A percentile compares a stretch with the other conserved stretches of the same genome.
phyloP scores from a whole-genome alignment of 2,888 invertebrate species.

The Plebejus anna region DNA sequence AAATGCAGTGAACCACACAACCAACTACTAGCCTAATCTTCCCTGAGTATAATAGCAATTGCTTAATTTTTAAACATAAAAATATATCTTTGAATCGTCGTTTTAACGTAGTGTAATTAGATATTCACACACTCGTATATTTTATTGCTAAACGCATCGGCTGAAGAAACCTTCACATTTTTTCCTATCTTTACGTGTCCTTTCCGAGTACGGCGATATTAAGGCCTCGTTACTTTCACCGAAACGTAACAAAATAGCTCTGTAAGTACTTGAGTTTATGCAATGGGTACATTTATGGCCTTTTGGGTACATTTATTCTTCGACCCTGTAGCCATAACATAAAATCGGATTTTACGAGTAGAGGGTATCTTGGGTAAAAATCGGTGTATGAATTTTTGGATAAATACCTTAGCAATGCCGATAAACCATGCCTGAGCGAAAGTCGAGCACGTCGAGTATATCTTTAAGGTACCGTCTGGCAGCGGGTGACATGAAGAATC shows the following conservation, averaged over 20 bases:
- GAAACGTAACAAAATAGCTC: not conserved
- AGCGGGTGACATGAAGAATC: too few relatives aligned
- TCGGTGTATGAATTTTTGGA: not conserved
- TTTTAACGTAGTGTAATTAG: not conserved
- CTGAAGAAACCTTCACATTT: not conserved
- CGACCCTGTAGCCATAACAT: conserved; percentile 8
- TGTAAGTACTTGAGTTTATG: conserved; percentile 4
- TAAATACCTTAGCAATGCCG: not conserved
- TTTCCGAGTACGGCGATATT: not conserved
- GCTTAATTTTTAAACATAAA: too few relatives aligned
- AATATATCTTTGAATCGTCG: too few relatives aligned
- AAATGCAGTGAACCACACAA: too few relatives aligned
- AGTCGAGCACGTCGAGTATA: too few relatives aligned
- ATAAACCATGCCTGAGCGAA: too few relatives aligned
- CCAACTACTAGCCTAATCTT: too few relatives aligned
- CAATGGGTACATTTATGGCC: conserved; percentile 6
- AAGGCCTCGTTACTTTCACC: conserved; percentile 5
- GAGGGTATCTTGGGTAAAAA: not conserved
- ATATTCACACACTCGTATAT: not conserved
- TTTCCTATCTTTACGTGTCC: not conserved
- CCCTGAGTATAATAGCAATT: too few relatives aligned
- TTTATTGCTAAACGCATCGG: not conserved
- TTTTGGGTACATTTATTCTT: conserved; percentile 4
- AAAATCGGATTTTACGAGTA: conserved; percentile 7
- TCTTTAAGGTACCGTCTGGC: too few relatives aligned